phyloP scores from a whole-genome alignment of 2,888 invertebrate species.

The Sphaerophoria rueppellii region DNA sequence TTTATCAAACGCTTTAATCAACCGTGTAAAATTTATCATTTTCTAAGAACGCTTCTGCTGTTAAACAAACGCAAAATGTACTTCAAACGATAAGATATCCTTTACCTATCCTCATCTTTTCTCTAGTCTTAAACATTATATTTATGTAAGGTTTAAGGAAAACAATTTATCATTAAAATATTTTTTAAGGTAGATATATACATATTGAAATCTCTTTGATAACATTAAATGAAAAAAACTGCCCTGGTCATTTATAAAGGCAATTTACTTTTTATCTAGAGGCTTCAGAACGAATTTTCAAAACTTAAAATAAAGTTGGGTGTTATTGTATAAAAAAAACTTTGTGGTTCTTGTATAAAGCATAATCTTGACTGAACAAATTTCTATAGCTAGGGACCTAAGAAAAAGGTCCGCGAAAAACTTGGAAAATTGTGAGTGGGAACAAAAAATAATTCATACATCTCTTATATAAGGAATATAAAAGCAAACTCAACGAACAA shows the following conservation, averaged over 20 bases:
- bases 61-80: too few relatives aligned
- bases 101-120: too few relatives aligned
- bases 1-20: too few relatives aligned
- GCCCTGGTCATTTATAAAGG: conserved; percentile 13
- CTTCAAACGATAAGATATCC: too few relatives aligned
- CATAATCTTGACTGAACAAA: conserved; percentile 46
- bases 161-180: too few relatives aligned
- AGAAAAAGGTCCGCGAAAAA: conserved; percentile 45
- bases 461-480: conserved; percentile 26
- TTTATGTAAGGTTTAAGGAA: too few relatives aligned
- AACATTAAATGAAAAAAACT: conserved; percentile 14
- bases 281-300: conserved; percentile 33
- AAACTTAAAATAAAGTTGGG: conserved; percentile 36
- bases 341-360: conserved; percentile 33
- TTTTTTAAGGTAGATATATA: neutral
- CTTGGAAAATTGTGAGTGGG: conserved; percentile 27
- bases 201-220: neutral
- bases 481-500: conserved; percentile 35
- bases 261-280: conserved; percentile 27
- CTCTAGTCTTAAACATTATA: too few relatives aligned
- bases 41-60: too few relatives aligned
- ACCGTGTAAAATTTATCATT: too few relatives aligned
- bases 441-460: conserved; percentile 34
- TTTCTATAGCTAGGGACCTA: conserved; percentile 1
- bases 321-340: conserved; percentile 45